phyloP scores from a whole-genome alignment of 2,797 vertebrate species.

The Prionace glauca region DNA sequence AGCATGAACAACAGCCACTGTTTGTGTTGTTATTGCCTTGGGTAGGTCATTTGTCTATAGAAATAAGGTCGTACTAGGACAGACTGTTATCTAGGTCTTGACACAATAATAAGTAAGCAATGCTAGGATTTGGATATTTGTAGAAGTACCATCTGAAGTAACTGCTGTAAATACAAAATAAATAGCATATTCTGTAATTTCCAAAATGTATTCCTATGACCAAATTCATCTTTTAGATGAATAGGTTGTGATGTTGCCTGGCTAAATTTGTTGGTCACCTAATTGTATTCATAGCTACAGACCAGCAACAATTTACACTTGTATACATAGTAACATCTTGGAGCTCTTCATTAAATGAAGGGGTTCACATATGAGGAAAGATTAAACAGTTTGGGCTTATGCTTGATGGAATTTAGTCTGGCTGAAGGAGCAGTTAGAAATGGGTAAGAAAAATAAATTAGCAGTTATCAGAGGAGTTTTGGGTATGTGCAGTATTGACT shows the following conservation, averaged over 20 bases:
- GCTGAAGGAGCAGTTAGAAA: not conserved
- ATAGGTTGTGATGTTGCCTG: no score
- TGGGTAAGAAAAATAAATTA: not conserved
- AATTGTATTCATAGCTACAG: not conserved
- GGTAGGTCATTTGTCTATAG: constrained; percentile 2
- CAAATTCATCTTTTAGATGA: not conserved
- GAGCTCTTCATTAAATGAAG: not conserved
- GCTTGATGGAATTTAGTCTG: no score
- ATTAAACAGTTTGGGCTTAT: no score
- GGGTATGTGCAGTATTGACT: no score
- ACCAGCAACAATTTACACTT: not conserved
- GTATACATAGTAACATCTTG: not conserved
- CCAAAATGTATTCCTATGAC: not conserved
- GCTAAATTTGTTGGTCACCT: not conserved
- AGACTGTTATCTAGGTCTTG: not conserved
- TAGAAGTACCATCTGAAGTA: not conserved
- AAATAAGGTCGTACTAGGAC: not conserved
- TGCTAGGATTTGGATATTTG: not conserved
- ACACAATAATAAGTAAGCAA: not conserved
- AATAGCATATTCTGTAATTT: not conserved
- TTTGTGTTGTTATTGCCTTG: not conserved
- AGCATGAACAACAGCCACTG: not conserved
- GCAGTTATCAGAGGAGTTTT: not conserved
- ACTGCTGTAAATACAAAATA: not conserved
- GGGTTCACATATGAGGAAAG: no score